These are phyloP conservation scores for Penaeus indicus DNA, from an alignment of 1,140 invertebrate species.

Conservation along the genomic window DNA sequence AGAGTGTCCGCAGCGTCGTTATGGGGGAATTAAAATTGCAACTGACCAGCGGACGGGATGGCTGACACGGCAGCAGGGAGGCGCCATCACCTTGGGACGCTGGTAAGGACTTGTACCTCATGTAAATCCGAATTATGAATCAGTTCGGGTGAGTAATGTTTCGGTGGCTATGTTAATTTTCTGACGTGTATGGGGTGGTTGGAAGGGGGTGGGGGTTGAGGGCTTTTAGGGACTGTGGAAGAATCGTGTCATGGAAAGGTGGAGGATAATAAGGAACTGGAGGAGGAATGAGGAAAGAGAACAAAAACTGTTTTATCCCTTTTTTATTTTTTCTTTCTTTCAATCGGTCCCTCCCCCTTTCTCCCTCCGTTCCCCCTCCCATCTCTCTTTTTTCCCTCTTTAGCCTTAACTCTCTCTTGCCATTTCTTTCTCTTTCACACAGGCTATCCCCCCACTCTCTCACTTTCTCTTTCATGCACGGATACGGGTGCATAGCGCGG, in stretches of 20 bases:
- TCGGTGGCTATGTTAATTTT: constrained; percentile 38
- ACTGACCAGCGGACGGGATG: constrained; percentile 43
- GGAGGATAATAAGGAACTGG: neutral
- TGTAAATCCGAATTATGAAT: constrained; percentile 48
- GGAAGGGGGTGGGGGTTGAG: neutral
- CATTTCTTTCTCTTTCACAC: too few species aligned
- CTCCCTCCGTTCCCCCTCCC: too few species aligned
- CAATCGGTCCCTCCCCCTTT: too few species aligned
- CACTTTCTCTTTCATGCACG: too few species aligned
- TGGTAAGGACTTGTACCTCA: constrained; percentile 48
- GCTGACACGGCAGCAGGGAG: constrained; percentile 43
- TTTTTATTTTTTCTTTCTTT: too few species aligned
- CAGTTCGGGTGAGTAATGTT: constrained; percentile 46
- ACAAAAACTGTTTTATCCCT: too few species aligned
- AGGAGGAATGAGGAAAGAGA: neutral
- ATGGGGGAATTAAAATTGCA: constrained; percentile 56
- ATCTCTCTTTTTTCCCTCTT: too few species aligned
- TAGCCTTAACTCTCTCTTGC: too few species aligned
- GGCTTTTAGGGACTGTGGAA: neutral
- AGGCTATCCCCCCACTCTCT: too few species aligned
- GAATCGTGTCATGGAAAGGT: neutral
- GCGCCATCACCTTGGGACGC: constrained; percentile 26
- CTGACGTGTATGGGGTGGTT: neutral
- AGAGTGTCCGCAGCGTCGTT: constrained; percentile 38
- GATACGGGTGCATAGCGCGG: too few species aligned